A percentile compares a stretch with the other conserved stretches of the same genome.
Evolutionary conservation across 2,888 invertebrate species (phyloP).

Genomic region (Lithophane ornitopus): DNA sequence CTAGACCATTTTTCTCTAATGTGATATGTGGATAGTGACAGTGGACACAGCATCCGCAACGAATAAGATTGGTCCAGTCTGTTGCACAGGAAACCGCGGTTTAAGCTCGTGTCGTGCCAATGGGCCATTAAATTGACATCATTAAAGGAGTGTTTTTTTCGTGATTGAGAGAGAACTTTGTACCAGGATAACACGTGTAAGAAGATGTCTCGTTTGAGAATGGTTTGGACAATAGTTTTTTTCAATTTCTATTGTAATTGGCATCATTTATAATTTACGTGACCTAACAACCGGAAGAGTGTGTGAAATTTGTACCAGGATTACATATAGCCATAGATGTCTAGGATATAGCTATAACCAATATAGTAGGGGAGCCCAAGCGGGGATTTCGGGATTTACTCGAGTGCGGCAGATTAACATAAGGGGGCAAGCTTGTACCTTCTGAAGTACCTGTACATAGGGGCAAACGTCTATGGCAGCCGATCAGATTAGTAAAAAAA

Average conservation of each 20-base stretch:
- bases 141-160: conserved; percentile 35
- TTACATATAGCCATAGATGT: neutral
- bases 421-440: too few relatives aligned
- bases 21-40: too few relatives aligned
- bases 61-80: conserved; percentile 27
- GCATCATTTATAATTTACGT: neutral
- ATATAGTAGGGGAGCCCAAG: neutral
- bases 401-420: too few relatives aligned
- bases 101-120: conserved; percentile 35
- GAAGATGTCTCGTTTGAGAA: conserved; percentile 13
- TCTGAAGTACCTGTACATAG: too few relatives aligned
- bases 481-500: too few relatives aligned
- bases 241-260: neutral
- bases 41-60: conserved; percentile 19
- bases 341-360: neutral
- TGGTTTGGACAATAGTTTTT: neutral
- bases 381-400: too few relatives aligned
- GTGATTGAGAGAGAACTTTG: conserved; percentile 36
- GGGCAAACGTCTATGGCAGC: too few relatives aligned
- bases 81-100: conserved; percentile 43
- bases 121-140: conserved; percentile 56
- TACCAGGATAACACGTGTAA: conserved; percentile 30
- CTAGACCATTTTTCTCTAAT: too few relatives aligned
- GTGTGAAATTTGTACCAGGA: conserved; percentile 17
- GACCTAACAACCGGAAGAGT: neutral